These are phyloP conservation scores for Tinea trinotella DNA, from an alignment of 2,888 invertebrate genomes.

Conservation along the genomic window DNA sequence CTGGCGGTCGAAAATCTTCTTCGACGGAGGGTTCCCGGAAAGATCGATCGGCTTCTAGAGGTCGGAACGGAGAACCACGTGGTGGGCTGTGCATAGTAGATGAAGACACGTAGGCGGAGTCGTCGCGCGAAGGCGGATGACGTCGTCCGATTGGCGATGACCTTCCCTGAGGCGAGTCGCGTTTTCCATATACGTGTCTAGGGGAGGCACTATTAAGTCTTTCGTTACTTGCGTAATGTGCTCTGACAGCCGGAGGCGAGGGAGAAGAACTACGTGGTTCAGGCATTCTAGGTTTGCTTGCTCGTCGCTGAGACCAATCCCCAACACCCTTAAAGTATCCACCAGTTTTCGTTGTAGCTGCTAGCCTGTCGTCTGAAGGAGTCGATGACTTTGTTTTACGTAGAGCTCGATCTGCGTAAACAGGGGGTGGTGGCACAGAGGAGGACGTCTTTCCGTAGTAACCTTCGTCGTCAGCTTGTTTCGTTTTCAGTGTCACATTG, in stretches of 20 bases:
- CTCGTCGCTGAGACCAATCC: slow-evolving; percentile 83
- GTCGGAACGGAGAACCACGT: slow-evolving; percentile 64
- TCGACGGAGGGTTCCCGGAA: slow-evolving; percentile 67
- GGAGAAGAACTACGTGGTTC: slow-evolving; percentile 62
- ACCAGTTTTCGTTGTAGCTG: slow-evolving; percentile 54
- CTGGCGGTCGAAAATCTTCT: slow-evolving; percentile 69
- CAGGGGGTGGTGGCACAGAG: slow-evolving; percentile 56
- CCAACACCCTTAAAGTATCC: slow-evolving; percentile 82
- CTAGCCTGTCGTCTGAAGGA: slow-evolving; percentile 63
- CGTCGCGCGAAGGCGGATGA: slow-evolving; percentile 66
- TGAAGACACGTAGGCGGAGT: slow-evolving; percentile 71
- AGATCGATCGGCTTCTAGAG: slow-evolving; percentile 54
- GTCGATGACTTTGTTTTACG: slow-evolving; percentile 69
- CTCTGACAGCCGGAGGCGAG: slow-evolving; percentile 54
- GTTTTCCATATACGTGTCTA: slow-evolving; percentile 55
- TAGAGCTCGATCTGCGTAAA: slow-evolving; percentile 58
- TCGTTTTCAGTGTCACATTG: slow-evolving; percentile 83
- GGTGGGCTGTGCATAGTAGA: slow-evolving; percentile 72
- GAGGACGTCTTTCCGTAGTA: slow-evolving; percentile 58
- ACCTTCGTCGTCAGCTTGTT: slow-evolving; percentile 59
- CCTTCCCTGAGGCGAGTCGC: slow-evolving; percentile 58
- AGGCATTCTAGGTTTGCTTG: slow-evolving; percentile 64
- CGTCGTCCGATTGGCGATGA: slow-evolving; percentile 57
- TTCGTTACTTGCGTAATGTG: slow-evolving; percentile 56
- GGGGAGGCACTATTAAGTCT: slow-evolving; percentile 53